A percentile compares a stretch with the other conserved stretches of the same genome.
Conservation (phyloP, 2,888 invertebrate genomes). For the Trisateles emortualis region DNA sequence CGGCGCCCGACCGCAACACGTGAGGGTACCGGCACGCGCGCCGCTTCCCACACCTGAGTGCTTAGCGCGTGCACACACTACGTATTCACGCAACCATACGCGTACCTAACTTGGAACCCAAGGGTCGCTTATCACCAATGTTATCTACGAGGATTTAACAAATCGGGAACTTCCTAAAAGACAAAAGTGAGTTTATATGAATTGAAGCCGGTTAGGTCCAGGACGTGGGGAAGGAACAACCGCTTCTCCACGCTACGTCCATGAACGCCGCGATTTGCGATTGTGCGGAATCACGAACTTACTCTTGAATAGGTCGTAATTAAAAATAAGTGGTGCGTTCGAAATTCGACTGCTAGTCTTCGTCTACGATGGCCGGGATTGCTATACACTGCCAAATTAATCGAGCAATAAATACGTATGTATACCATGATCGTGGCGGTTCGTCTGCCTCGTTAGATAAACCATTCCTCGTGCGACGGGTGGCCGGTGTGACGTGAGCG, state of each 20-base stretch:
- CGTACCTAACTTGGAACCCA: too few species aligned
- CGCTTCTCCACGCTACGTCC: too few species aligned
- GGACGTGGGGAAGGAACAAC: too few species aligned
- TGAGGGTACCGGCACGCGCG: conserved; percentile 27
- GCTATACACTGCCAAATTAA: conserved; percentile 55
- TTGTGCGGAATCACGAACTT: too few species aligned
- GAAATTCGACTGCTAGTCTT: conserved; percentile 9
- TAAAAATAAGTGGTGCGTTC: background rate
- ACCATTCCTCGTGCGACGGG: conserved; percentile 39
- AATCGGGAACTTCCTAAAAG: too few species aligned
- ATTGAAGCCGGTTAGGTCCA: too few species aligned
- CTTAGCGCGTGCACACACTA: conserved; percentile 11
- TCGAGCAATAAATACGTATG: conserved; percentile 54
- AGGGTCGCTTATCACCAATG: too few species aligned
- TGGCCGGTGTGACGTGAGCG: conserved; percentile 31
- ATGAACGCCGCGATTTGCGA: too few species aligned
- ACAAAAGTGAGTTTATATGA: too few species aligned
- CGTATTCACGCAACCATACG: too few species aligned
- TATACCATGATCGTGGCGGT: conserved; percentile 25
- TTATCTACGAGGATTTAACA: too few species aligned
- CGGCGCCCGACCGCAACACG: conserved; percentile 49
- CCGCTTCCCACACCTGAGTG: conserved; percentile 31
- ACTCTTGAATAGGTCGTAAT: background rate
- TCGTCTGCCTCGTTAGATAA: conserved; percentile 35
- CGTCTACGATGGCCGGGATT: conserved; percentile 26